Evolutionary conservation across 2,113 vertebrate species (phyloP).

Genomic region (Odontesthes bonariensis): DNA sequence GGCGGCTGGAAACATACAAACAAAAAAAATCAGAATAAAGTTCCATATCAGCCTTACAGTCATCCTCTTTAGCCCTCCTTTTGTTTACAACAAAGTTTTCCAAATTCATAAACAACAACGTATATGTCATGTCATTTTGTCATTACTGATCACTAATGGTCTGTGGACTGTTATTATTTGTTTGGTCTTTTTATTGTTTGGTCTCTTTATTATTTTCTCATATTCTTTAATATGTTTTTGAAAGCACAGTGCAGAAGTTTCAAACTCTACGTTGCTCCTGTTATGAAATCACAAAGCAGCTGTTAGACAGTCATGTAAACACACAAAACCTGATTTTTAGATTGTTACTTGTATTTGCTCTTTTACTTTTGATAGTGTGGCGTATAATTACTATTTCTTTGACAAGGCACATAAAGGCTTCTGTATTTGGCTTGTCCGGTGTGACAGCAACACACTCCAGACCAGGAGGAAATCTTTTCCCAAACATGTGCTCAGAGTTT

Average conservation of each 20-base stretch:
- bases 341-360: conserved; percentile 30
- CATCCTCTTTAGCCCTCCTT: conserved; percentile 69
- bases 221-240: not conserved
- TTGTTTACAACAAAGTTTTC: conserved; percentile 47
- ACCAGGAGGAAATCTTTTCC: conserved; percentile 52
- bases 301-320: conserved; percentile 3
- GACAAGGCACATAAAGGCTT: conserved; percentile 58
- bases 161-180: not conserved
- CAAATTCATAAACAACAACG: no score
- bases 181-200: not conserved
- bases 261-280: conserved; percentile 3
- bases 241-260: not conserved
- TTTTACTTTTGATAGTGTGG: conserved; percentile 38
- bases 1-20: conserved; percentile 88
- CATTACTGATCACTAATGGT: not conserved
- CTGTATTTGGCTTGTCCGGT: conserved; percentile 54
- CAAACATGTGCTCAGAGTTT: conserved; percentile 50
- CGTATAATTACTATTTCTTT: conserved; percentile 45
- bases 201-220: not conserved
- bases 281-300: conserved; percentile 18
- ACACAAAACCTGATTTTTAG: conserved; percentile 21
- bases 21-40: conserved; percentile 88
- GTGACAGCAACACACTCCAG: conserved; percentile 49
- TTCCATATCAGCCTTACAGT: conserved; percentile 37
- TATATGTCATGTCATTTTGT: not conserved